Evolutionary conservation across 2,113 vertebrate species (phyloP).

Genomic region (Syngnathoides biaculeatus): DNA sequence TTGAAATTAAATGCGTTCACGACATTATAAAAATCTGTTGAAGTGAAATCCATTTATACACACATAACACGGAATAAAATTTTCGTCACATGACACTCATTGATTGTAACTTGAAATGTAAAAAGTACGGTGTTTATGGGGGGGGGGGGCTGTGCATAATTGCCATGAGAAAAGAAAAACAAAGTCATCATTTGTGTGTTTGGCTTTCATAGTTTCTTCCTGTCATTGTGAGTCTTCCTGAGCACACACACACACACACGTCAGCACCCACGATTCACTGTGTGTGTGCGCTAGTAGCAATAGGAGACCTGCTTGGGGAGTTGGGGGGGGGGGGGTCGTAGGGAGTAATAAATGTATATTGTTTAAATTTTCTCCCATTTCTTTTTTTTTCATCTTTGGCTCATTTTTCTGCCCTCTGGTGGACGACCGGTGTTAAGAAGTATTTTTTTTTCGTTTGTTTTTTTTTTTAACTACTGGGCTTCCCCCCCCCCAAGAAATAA

Average conservation of each 20-base stretch:
- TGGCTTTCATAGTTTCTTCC: slow-evolving; percentile 25
- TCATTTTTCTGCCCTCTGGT: not conserved
- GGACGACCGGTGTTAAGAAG: not conserved
- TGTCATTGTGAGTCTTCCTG: slow-evolving; percentile 25
- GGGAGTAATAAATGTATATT: not conserved
- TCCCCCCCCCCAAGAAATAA: no score
- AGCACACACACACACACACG: not conserved
- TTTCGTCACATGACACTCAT: not conserved
- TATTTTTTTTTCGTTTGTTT: not conserved
- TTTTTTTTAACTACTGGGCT: no score
- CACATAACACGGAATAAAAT: no score
- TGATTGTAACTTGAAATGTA: not conserved
- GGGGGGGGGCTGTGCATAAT: not conserved
- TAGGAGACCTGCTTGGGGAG: not conserved
- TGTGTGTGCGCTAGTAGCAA: not conserved
- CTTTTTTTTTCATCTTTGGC: no score
- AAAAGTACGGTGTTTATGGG: not conserved
- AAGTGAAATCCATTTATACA: no score
- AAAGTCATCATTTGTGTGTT: slow-evolving; percentile 1
- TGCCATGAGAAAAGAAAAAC: not conserved
- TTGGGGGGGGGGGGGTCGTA: no score
- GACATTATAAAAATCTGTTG: no score
- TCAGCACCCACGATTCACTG: not conserved
- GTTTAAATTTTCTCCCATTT: not conserved
- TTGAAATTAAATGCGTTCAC: not conserved